Evolutionary conservation across 2,113 vertebrate species (phyloP).

Genomic region (Calyptomena viridis): DNA sequence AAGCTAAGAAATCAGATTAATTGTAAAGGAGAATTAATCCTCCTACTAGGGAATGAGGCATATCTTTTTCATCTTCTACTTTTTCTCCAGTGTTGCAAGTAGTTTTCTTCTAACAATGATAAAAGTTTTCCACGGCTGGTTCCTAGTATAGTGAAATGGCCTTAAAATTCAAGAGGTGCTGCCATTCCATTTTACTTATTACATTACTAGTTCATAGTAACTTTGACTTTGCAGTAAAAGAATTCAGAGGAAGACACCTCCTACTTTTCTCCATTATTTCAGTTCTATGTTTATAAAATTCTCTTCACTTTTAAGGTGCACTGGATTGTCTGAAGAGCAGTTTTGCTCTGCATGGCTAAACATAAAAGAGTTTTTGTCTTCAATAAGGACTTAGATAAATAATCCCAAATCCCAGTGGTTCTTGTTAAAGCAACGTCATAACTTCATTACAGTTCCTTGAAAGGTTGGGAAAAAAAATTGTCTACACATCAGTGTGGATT

Average conservation of each 20-base stretch:
- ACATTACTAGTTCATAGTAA: not conserved
- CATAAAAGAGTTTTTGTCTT: slow-evolving; percentile 66
- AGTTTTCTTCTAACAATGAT: not conserved
- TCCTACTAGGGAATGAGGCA: not conserved
- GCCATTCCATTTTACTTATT: not conserved
- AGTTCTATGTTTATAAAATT: not conserved
- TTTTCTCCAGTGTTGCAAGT: not conserved
- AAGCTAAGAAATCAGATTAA: not conserved
- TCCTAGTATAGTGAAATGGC: not conserved
- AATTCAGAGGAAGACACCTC: not conserved
- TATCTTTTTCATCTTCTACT: not conserved
- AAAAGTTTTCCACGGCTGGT: not conserved
- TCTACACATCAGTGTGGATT: slow-evolving; percentile 62
- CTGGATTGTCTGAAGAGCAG: slow-evolving; percentile 24
- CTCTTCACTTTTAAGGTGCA: not conserved
- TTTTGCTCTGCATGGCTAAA: slow-evolving; percentile 62
- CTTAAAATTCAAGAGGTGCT: slow-evolving; percentile 2
- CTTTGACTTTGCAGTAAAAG: not conserved
- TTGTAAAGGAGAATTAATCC: not conserved
- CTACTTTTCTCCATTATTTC: not conserved
- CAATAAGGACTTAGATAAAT: slow-evolving; percentile 71
- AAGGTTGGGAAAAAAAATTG: not conserved
- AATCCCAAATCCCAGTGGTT: slow-evolving; percentile 67
- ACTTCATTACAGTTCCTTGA: slow-evolving; percentile 69
- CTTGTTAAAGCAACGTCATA: slow-evolving; percentile 74